Percentiles rank a stretch among this genome's conserved stretches.
These are phyloP conservation scores for Ranitomeya imitator DNA, from an alignment of 2,113 vertebrate genomes.

Conservation along the genomic window DNA sequence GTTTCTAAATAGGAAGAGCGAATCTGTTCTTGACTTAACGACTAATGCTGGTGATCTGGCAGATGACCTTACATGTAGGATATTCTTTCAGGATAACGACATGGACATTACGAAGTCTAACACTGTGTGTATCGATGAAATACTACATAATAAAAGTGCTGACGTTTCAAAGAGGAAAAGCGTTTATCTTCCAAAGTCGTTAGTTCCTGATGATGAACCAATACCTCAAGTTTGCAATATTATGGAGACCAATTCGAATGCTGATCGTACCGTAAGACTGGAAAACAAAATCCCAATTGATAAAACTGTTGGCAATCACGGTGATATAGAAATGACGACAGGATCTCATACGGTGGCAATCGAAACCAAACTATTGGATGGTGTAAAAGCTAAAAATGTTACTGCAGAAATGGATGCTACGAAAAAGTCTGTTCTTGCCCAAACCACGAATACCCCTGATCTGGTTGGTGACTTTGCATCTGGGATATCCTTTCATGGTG, in stretches of 20 bases:
- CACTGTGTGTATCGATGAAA: conserved; percentile 48
- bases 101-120: conserved; percentile 47
- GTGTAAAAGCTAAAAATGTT: neutral
- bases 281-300: conserved; percentile 23
- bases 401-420: conserved; percentile 57
- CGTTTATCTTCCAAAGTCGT: too few species aligned
- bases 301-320: conserved; percentile 56
- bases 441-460: neutral
- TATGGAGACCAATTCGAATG: too few species aligned
- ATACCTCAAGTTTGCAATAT: neutral
- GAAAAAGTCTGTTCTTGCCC: conserved; percentile 54
- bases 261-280: too few species aligned
- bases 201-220: neutral
- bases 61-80: neutral
- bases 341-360: conserved; percentile 59
- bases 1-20: too few species aligned
- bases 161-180: too few species aligned
- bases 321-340: conserved; percentile 67
- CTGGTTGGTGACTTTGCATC: neutral
- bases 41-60: neutral
- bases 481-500: conserved; percentile 4
- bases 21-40: neutral
- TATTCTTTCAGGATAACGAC: conserved; percentile 33
- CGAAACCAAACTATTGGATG: conserved; percentile 40
- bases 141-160: conserved; percentile 28